Evolutionary conservation across 2,797 vertebrate genomes (phyloP).

Genomic region (Loris lydekkerianus): DNA sequence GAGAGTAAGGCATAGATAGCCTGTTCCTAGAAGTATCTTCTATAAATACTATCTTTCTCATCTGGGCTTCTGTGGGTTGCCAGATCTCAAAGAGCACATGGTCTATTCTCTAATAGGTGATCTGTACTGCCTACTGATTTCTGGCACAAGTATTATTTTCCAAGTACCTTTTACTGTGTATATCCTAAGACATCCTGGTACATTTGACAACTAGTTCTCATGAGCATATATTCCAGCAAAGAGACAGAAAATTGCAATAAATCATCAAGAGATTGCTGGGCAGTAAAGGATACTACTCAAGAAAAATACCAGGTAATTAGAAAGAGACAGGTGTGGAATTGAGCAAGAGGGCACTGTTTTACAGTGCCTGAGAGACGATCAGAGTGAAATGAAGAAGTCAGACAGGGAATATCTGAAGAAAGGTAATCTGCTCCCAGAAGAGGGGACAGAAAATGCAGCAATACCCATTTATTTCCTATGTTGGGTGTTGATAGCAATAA

Average conservation of each 20-base stretch:
- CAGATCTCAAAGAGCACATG: not conserved
- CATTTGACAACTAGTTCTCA: not conserved
- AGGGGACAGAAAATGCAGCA: not conserved
- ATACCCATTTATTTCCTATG: not conserved
- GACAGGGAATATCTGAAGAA: not conserved
- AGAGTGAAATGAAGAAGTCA: not conserved
- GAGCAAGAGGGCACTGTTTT: not conserved
- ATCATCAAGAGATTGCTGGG: not conserved
- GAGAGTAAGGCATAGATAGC: not conserved
- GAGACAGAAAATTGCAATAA: not conserved
- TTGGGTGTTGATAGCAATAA: not conserved
- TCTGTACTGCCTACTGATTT: not conserved
- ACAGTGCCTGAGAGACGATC: not conserved
- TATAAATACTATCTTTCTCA: conserved; percentile 16
- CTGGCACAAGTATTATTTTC: conserved; percentile 32
- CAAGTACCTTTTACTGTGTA: not conserved
- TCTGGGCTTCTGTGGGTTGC: not conserved
- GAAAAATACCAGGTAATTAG: not conserved
- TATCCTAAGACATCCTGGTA: not conserved
- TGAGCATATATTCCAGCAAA: not conserved
- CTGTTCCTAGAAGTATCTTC: not conserved
- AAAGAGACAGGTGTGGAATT: not conserved
- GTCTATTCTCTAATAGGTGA: not conserved
- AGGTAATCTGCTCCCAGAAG: not conserved
- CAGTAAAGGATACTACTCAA: not conserved